Evolutionary conservation across 2,888 invertebrate species (phyloP), one percentile per base, ranked within the genome.

Genomic region (Acrobasis consociella): DNA sequence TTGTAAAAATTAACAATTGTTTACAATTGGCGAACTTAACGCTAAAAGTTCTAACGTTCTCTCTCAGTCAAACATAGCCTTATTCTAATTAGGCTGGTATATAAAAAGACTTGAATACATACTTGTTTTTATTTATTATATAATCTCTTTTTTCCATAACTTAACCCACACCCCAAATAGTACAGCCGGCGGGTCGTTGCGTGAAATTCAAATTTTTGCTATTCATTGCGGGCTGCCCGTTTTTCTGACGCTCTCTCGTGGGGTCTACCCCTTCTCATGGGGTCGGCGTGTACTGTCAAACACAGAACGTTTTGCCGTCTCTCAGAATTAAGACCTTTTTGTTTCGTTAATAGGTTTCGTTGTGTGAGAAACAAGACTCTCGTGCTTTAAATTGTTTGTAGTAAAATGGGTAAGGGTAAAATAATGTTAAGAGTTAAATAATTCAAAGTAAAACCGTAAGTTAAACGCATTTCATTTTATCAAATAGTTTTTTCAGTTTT

Each of bases 171-270:
- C 59, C 15, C 58, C 65, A 62, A 67, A 64, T 65, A n/a, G 49
- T 68, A 70, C 64, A 65, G 66, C 71, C 80, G 77, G 69, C 71
- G 68, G 72, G 71, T 78, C 67, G 77, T 81, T 81, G 88, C 89
- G 87, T 89, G 89, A 87, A 91, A 91, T 91, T 85, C 86, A 85
- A 86, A 90, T 89, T 91, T 90, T 87, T 85, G 90, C 90, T 86
- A 89, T 91, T 91, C 90, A 91, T 91, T 89, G 90, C 82, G 88
- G 87, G 79, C 76, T 31, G 31, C 31, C 31, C 76, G 87, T 86
- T 89, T 87, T 88, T 85, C 84, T 88, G 85, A 85, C 85, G 81
- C 83, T 83, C 83, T 80, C 78, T 69, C 69, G 73, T 76, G 76
- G 84, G 86, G 84, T 70, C 74, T 68, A 69, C 77, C 82, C 86